Percentiles rank a stretch among this genome's conserved stretches.
Evolutionary conservation across 64 coral and sea anemone genomes (phyloP).

Genomic region (Catalaphyllia jardinei): DNA sequence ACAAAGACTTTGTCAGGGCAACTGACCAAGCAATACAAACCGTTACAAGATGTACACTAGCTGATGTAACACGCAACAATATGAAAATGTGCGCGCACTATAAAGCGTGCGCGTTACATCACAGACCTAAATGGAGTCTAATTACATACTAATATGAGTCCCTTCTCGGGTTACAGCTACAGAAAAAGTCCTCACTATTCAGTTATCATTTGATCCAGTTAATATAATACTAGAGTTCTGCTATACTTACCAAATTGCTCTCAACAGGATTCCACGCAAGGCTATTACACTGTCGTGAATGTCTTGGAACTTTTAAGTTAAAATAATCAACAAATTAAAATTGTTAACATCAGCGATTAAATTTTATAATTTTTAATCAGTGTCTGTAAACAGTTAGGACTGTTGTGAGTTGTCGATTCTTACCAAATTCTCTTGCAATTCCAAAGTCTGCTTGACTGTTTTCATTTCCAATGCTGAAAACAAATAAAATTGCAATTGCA

Average conservation of each 20-base stretch:
- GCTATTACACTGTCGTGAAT: conserved; percentile 74
- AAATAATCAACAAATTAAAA: neutral
- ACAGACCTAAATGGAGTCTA: too few relatives aligned
- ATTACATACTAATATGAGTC: too few relatives aligned
- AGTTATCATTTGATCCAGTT: too few relatives aligned
- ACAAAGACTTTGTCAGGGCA: too few relatives aligned
- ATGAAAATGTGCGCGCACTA: too few relatives aligned
- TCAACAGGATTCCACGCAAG: conserved; percentile 65
- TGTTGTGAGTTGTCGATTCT: neutral
- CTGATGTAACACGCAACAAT: too few relatives aligned
- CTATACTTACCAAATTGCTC: conserved; percentile 44
- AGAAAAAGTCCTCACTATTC: too few relatives aligned
- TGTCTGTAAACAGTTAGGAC: too few relatives aligned
- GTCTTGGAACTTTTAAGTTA: conserved; percentile 78
- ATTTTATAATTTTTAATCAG: neutral
- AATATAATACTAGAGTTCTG: neutral
- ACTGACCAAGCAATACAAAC: too few relatives aligned
- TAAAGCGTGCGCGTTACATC: too few relatives aligned
- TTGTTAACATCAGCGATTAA: neutral
- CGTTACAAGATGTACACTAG: too few relatives aligned
- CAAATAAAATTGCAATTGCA: neutral
- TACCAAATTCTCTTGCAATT: conserved; percentile 94
- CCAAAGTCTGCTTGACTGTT: conserved; percentile 71
- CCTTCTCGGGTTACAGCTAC: too few relatives aligned
- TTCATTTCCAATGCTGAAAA: conserved; percentile 79